These are phyloP conservation scores for Scyliorhinus canicula DNA, from an alignment of 2,797 vertebrate genomes.

Conservation along the genomic window DNA sequence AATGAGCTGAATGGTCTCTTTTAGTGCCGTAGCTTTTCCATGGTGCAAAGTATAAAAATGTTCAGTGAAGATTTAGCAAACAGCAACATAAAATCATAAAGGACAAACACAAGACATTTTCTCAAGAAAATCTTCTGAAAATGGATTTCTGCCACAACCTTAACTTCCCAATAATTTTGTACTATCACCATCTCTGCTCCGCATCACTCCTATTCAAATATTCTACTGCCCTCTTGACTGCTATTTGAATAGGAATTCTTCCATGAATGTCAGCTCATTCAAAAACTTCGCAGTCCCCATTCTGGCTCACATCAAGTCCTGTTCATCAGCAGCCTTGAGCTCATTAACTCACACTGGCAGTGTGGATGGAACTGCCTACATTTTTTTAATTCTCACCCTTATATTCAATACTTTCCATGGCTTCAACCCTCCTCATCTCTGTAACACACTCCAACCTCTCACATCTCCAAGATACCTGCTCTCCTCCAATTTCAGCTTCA, in stretches of 20 bases:
- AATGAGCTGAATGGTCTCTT: no score
- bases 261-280: background rate
- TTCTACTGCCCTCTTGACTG: background rate
- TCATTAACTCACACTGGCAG: background rate
- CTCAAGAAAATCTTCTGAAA: background rate
- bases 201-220: background rate
- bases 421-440: background rate
- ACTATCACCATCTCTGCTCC: background rate
- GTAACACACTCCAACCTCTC: background rate
- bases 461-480: background rate
- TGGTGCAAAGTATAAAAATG: background rate
- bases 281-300: background rate
- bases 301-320: background rate
- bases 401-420: background rate
- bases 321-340: background rate
- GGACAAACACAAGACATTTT: background rate
- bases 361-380: background rate
- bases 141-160: background rate
- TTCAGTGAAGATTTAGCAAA: background rate
- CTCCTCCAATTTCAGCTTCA: background rate
- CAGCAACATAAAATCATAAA: background rate
- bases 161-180: background rate
- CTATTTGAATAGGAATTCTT: no score
- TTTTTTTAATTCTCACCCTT: background rate
- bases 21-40: no score